Evolutionary conservation across 2,888 invertebrate species (phyloP).

Genomic region (Clunio marinus): DNA sequence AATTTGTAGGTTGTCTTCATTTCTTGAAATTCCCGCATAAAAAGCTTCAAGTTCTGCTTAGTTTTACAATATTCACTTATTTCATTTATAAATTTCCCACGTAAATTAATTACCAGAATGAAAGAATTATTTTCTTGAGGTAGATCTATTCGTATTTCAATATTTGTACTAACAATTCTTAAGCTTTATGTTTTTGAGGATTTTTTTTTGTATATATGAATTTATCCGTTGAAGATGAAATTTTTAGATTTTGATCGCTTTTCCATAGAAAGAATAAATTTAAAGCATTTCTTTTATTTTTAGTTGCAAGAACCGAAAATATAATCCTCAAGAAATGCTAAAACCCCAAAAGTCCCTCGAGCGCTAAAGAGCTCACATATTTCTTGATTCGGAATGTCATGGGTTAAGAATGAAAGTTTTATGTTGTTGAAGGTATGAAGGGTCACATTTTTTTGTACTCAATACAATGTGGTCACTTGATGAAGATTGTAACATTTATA

Average conservation of each 20-base stretch:
- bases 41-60: no score
- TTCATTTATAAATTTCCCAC: no score
- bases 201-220: neutral
- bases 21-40: no score
- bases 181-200: neutral
- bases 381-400: neutral
- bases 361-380: conserved; percentile 26
- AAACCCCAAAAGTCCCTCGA: conserved; percentile 18
- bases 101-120: no score
- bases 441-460: neutral
- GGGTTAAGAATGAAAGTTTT: conserved; percentile 1
- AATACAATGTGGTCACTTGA: conserved; percentile 3
- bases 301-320: neutral
- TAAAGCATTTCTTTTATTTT: neutral
- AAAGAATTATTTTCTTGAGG: neutral
- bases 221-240: no score
- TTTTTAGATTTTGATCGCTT: no score
- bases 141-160: neutral
- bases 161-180: neutral
- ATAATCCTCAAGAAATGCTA: neutral
- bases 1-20: no score
- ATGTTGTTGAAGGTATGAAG: neutral
- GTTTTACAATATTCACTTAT: no score
- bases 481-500: neutral
- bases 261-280: no score